Conservation (phyloP, 2,797 vertebrate genomes). For the Gallirallus australis region DNA sequence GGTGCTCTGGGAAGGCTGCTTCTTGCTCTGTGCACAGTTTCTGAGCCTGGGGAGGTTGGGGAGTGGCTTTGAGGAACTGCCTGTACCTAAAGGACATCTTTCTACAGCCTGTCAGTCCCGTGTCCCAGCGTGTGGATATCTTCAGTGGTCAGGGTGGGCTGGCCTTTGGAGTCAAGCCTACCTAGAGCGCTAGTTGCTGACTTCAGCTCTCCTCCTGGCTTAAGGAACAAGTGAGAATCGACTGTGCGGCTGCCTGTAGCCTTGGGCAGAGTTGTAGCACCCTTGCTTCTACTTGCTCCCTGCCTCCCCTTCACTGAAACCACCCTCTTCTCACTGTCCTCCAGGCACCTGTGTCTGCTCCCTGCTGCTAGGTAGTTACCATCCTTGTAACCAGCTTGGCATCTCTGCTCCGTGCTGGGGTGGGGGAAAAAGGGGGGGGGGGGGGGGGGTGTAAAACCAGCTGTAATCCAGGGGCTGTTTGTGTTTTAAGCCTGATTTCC, state of each 20-base stretch:
- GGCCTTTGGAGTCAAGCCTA: constrained; percentile 37
- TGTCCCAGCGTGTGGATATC: constrained; percentile 13
- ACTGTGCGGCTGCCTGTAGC: neutral
- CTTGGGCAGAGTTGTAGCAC: neutral
- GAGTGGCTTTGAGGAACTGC: neutral
- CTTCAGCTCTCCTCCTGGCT: constrained; percentile 42
- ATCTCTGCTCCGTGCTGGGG: neutral
- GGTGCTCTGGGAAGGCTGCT: neutral
- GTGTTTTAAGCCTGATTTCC: neutral
- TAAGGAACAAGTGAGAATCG: constrained; percentile 50
- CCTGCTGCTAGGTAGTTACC: neutral
- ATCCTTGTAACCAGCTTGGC: neutral
- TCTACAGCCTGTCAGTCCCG: constrained; percentile 5
- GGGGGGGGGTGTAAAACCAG: neutral
- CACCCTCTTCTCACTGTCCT: neutral
- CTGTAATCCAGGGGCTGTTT: neutral
- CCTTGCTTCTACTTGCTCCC: neutral
- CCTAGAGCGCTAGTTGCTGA: constrained; percentile 34
- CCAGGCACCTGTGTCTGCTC: neutral
- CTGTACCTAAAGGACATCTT: constrained; percentile 29
- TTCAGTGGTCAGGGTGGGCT: constrained; percentile 43
- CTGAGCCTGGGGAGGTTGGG: neutral
- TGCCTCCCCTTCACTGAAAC: neutral
- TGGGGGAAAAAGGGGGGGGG: no score
- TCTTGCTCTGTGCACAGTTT: neutral